phyloP scores from a whole-genome alignment of 2,888 invertebrate genomes.

The Phoronis australis region DNA sequence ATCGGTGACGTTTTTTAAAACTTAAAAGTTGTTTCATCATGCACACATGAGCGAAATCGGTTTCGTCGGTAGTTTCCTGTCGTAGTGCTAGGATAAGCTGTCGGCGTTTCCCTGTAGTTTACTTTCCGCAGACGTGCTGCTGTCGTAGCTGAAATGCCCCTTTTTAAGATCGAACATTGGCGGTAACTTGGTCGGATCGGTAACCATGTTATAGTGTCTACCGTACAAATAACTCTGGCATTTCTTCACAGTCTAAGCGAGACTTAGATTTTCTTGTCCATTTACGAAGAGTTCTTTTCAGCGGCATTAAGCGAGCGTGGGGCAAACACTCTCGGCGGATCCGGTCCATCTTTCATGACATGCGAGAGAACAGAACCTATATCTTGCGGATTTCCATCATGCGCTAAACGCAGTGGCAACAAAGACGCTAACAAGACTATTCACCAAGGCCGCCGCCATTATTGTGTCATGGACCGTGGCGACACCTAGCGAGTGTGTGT shows the following conservation, averaged over 20 bases:
- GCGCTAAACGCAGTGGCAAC: neutral
- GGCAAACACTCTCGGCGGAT: neutral
- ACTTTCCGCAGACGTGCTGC: neutral
- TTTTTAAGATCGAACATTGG: neutral
- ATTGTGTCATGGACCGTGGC: no score
- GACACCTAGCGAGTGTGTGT: no score
- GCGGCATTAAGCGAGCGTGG: no score
- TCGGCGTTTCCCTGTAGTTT: neutral
- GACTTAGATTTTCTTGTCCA: neutral
- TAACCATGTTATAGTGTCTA: neutral
- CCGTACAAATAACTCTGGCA: constrained; percentile 1
- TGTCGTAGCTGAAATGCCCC: neutral
- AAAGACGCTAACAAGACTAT: no score
- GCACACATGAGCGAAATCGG: neutral
- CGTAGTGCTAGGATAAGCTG: neutral
- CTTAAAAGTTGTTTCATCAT: neutral
- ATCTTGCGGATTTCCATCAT: neutral
- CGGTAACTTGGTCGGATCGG: neutral
- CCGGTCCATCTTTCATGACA: neutral
- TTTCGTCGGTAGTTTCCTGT: no score
- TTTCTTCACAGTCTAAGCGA: neutral
- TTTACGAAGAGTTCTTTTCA: neutral
- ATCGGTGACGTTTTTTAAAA: neutral
- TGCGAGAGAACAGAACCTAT: neutral
- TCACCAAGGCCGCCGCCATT: no score